Evolutionary conservation across 2,888 invertebrate genomes (phyloP), one percentile per base, ranked within the genome.

Genomic region (Hirtodrosophila trivittata): DNA sequence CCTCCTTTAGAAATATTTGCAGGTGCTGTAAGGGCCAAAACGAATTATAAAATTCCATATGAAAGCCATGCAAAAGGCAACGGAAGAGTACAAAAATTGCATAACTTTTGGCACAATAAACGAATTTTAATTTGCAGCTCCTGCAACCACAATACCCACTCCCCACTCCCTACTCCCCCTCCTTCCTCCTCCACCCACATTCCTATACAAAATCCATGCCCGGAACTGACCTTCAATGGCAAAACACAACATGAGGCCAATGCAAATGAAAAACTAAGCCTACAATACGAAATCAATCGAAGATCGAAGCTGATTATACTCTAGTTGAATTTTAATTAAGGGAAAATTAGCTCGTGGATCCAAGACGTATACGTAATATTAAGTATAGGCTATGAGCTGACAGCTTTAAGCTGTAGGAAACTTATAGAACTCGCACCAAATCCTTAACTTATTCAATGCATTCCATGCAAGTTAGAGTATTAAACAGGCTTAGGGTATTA

Each of bases 1-100:
- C n/a, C n/a, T n/a, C n/a, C n/a, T n/a, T n/a, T n/a, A n/a, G n/a
- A 86, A 83, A 86, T 83, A 80, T 86, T 73, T 70, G 52, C 65
- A 73, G 56, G 66, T 69, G 66, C 30, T 70, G 51, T 51, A 45
- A 43, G 64, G 55, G 46, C 47, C 59, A 55, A 47, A 52, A 49
- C 41, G 42, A 69, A 73, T 67, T 70, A 83, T 70, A 60, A 65
- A 63, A 78, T 70, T 56, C 38, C 46, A 43, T 62, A 41, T 52
- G 52, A 47, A 58, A 64, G 14, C 38, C 38, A 55, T 39, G 13
- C 49, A 51, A 54, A 38, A 55, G 21, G 10, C 14, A 12, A 47
- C n/a, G 43, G 30, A 50, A 16, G 30, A 39, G 42, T 47, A 43
- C 49, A 66, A 63, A 66, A 41, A 66, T 83, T 86, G 63, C 85